Evolutionary conservation across 1,140 invertebrate genomes (phyloP), one percentile per base, ranked within the genome.

Genomic region (Hirudo medicinalis): DNA sequence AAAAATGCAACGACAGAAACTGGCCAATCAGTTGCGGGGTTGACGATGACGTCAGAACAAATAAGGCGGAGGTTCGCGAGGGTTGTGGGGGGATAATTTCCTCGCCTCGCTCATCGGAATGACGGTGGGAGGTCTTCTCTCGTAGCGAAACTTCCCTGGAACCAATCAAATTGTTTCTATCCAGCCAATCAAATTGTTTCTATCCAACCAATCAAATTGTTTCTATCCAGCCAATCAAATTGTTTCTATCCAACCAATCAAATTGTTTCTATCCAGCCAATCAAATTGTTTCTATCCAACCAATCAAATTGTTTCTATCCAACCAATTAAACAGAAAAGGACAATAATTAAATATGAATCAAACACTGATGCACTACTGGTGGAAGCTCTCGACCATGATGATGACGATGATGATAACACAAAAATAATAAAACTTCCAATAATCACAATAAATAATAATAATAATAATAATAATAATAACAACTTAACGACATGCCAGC

Each of bases 41-140:
- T 0, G 0, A 5, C 13, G 43, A 49, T 15, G 43, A 49, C 9
- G 43, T 49, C 43, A 49, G 43, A 49, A 49, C 43, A 49, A 49
- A 49, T 49, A 49, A 49, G 43, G 43, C 43, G 43, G 43, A 49
- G 43, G 43, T 49, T 49, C 43, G 43, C 57, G 57, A 63, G 57
- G 57, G 29, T 63, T 63, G 8, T 32, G 22, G 57, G 57, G 57
- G 2, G 29, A 63, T 15, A 22, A 25, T 63, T 32, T 63, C 57
- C 22, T 63, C 29, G 57, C 22, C 19, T 63, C 22, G 57, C 57
- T 63, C 22, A 63, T 63, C 1, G 57, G 57, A 63, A 63, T 63
- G 57, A 63, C 57, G 5, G 57, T 63, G 13, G 57, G 57, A 1
- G 57, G 57, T 63, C 57, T 63, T 32, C 22, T 22, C 57, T 63